phyloP scores from a whole-genome alignment of 1,140 invertebrate genomes.

The Drosophila sulfurigaster region DNA sequence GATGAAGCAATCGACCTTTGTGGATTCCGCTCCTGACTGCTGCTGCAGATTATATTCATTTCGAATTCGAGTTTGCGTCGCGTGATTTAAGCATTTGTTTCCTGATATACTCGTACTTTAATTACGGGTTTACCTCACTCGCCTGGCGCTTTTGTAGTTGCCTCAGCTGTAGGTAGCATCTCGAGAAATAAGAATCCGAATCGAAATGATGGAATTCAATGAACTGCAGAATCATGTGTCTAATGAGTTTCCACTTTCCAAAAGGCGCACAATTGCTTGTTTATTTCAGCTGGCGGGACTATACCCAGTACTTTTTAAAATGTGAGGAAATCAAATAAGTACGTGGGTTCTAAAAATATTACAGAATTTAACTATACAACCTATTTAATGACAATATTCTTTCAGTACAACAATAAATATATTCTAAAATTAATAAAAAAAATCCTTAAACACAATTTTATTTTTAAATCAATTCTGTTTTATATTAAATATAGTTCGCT shows the following conservation, averaged over 20 bases:
- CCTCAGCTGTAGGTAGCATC: conserved; percentile 10
- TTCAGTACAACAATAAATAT: too few relatives aligned
- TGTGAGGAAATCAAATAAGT: not conserved
- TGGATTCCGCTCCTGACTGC: conserved; percentile 43
- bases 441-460: too few relatives aligned
- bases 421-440: too few relatives aligned
- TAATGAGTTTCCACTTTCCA: conserved; percentile 25
- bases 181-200: not conserved
- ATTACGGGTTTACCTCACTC: conserved; percentile 53
- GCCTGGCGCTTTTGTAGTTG: conserved; percentile 31
- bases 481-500: too few relatives aligned
- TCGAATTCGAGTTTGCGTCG: conserved; percentile 51
- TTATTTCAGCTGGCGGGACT: not conserved
- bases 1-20: conserved; percentile 79
- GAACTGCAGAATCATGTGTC: conserved; percentile 44
- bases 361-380: too few relatives aligned
- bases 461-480: too few relatives aligned
- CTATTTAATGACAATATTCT: too few relatives aligned
- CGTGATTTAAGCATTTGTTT: conserved; percentile 84
- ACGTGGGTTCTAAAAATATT: too few relatives aligned
- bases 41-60: conserved; percentile 38
- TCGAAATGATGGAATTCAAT: conserved; percentile 50
- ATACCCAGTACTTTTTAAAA: not conserved
- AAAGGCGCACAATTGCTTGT: not conserved
- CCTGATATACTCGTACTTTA: conserved; percentile 72